Evolutionary conservation across 2,113 vertebrate species (phyloP).

Genomic region (Oriolus oriolus): DNA sequence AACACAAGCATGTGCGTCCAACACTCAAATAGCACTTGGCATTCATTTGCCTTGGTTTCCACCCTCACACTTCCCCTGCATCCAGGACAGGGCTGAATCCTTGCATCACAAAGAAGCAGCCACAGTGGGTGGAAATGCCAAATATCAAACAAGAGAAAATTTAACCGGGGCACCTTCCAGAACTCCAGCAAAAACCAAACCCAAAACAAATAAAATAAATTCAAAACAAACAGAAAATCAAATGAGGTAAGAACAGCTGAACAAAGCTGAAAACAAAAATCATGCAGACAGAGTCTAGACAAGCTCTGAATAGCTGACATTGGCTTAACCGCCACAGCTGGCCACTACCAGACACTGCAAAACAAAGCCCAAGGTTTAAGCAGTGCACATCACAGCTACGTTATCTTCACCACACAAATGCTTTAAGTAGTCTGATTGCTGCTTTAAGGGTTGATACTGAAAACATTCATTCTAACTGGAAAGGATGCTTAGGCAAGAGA

Average conservation of each 20-base stretch:
- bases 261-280: not conserved
- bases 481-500: not conserved
- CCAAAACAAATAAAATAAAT: not conserved
- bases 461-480: not conserved
- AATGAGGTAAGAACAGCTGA: not conserved
- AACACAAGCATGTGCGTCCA: not conserved
- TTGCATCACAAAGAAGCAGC: not conserved
- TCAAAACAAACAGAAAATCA: not conserved
- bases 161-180: not conserved
- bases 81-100: not conserved
- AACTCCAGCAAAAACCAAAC: not conserved
- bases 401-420: not conserved
- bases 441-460: not conserved
- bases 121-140: not conserved
- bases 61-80: not conserved
- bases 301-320: not conserved
- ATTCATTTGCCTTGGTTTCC: not conserved
- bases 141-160: not conserved
- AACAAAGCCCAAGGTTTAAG: not conserved
- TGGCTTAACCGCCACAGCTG: not conserved
- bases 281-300: not conserved
- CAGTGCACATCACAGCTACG: not conserved
- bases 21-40: not conserved
- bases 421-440: fast-evolving
- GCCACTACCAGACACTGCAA: not conserved